A percentile compares a stretch with the other conserved stretches of the same genome.
Conservation (phyloP, 2,113 vertebrate genomes). For the Equus quagga region DNA sequence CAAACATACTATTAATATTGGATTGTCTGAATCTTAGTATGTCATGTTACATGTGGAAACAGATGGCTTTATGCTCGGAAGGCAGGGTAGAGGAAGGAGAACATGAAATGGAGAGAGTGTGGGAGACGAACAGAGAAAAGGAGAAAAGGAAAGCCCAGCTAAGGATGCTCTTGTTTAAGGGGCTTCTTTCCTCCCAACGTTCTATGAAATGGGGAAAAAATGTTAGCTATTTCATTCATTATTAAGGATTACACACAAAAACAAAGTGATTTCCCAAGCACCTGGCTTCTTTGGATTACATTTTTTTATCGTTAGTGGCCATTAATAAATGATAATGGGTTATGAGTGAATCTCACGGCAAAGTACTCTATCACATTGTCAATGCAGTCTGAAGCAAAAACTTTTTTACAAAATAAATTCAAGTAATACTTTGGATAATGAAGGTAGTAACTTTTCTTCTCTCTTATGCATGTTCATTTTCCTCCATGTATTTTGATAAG, state of each 20-base stretch:
- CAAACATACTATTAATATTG: slow-evolving; percentile 78
- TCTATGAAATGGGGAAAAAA: background rate
- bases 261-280: background rate
- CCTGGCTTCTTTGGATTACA: background rate
- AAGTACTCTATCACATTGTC: background rate
- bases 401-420: background rate
- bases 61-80: background rate
- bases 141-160: background rate
- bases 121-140: background rate
- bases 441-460: background rate
- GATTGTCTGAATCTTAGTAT: background rate
- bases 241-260: background rate
- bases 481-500: background rate
- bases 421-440: background rate
- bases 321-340: background rate
- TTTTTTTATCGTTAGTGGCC: background rate
- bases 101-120: background rate
- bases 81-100: background rate
- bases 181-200: background rate
- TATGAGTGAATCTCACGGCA: background rate
- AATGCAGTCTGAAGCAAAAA: background rate
- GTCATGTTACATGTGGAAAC: background rate
- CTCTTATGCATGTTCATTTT: background rate
- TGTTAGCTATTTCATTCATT: background rate
- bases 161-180: background rate